Conservation (phyloP, 2,797 vertebrate species). For the Rhinella marina region DNA sequence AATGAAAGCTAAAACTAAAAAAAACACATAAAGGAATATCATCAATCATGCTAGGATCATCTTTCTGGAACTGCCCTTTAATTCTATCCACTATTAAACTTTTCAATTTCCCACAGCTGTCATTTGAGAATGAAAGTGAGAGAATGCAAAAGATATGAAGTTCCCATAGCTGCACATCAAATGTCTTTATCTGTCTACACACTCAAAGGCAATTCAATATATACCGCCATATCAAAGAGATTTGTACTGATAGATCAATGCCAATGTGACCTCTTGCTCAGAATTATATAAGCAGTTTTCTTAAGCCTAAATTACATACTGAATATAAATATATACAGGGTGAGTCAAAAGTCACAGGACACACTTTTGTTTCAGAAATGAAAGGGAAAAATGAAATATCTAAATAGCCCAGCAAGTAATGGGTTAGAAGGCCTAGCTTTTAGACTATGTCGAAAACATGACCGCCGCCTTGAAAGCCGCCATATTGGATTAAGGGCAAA, state of each 20-base stretch:
- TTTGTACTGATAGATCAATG: not conserved
- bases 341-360: too few species aligned
- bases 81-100: not conserved
- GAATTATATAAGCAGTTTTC: not conserved
- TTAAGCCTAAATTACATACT: too few species aligned
- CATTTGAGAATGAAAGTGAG: slow-evolving; percentile 25
- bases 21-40: slow-evolving; percentile 34
- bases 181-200: not conserved
- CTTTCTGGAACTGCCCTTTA: slow-evolving; percentile 20
- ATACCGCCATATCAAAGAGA: not conserved
- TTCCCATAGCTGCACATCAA: slow-evolving; percentile 21
- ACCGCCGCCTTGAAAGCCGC: too few species aligned
- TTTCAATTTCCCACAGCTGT: slow-evolving; percentile 36
- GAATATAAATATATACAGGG: too few species aligned
- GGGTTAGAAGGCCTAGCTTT: too few species aligned
- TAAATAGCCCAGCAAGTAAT: too few species aligned
- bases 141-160: slow-evolving; percentile 37
- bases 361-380: too few species aligned
- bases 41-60: slow-evolving; percentile 40
- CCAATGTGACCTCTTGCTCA: not conserved
- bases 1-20: slow-evolving; percentile 37
- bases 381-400: too few species aligned
- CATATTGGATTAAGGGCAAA: too few species aligned
- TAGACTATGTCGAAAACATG: too few species aligned
- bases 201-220: slow-evolving; percentile 18